Evolutionary conservation across 2,797 vertebrate genomes (phyloP).

Genomic region (Rhinogobio ventralis): DNA sequence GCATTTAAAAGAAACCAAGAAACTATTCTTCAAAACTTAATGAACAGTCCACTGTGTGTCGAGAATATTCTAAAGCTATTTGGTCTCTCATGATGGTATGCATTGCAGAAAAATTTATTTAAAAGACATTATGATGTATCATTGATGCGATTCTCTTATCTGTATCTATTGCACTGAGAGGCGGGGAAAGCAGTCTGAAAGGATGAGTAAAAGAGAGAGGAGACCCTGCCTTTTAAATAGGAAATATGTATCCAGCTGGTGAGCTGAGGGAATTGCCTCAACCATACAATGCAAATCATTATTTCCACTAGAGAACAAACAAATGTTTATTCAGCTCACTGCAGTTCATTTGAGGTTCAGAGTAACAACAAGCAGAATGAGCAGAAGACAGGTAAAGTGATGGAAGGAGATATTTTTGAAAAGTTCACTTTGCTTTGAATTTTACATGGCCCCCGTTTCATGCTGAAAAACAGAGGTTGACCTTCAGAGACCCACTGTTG

Average conservation of each 20-base stretch:
- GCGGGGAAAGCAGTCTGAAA: constrained; percentile 62
- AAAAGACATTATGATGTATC: constrained; percentile 44
- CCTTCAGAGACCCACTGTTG: neutral
- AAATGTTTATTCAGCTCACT: constrained; percentile 54
- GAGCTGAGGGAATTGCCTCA: constrained; percentile 56
- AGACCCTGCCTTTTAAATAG: constrained; percentile 63
- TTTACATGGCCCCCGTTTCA: constrained; percentile 2
- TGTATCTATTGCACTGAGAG: constrained; percentile 11
- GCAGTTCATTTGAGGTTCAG: constrained; percentile 66
- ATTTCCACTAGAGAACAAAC: constrained; percentile 44
- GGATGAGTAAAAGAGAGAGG: constrained; percentile 58
- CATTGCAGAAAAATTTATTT: neutral
- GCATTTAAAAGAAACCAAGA: constrained; percentile 1
- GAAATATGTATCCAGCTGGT: constrained; percentile 58
- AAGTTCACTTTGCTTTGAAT: neutral
- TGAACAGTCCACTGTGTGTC: neutral
- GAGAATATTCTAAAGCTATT: neutral
- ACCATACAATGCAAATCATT: constrained; percentile 62
- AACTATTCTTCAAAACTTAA: neutral
- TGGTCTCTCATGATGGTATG: neutral
- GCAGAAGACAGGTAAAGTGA: neutral
- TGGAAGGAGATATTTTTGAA: constrained; percentile 14
- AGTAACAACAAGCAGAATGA: constrained; percentile 7
- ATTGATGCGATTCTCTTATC: constrained; percentile 24
- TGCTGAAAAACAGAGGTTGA: constrained; percentile 10